Base-by-base conservation (phyloP, 2,888 invertebrate genomes). In the Chymomyza procnemis region DNA sequence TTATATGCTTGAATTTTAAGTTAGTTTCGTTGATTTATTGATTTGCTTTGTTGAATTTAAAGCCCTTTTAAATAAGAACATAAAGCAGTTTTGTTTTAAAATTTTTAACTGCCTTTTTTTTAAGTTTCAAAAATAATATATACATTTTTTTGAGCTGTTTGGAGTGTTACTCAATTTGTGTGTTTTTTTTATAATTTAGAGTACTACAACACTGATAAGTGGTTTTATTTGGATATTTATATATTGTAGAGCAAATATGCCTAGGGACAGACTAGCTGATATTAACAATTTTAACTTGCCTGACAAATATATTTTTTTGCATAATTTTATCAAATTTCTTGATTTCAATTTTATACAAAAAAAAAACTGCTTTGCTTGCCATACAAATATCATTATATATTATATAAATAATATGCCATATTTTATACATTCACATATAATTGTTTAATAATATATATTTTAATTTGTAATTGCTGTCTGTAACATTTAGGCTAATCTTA, bases 11-110 rank as follows among this genome's bases (percentile, higher is more conserved):
- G 6, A 65, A 74, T 64, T 81, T 69, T 70, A 71, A 82, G 64
- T 70, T 82, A 66, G 63, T 67, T 85, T 84, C 79, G 79, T 84
- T 80, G 82, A 84, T 84, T 73, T 69, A 72, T 64, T 73, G 76
- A 69, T 76, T 74, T 55, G 50, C 64, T 75, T 67, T 70, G 19
- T 66, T 72, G 69, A 68, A 66, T 58, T 68, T 73, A 75, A 79
- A 73, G 71, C 71, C 75, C 69, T 66, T 79, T 79, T 73, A 73
- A 73, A 80, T 75, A 79, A 80, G 76, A 69, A 74, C 14, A 54
- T 64, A 66, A 62, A 71, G 67, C 65, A 61, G 79, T 66, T 58
- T n/a, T 59, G 5, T 48, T 65, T 61, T 34, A 63, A 61, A 64
- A 72, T 57, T 57, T 71, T 48, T n/a, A 41, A 41, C n/a, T 18